Conservation (phyloP, 2,888 invertebrate genomes). For the Cataglyphis albicans region DNA sequence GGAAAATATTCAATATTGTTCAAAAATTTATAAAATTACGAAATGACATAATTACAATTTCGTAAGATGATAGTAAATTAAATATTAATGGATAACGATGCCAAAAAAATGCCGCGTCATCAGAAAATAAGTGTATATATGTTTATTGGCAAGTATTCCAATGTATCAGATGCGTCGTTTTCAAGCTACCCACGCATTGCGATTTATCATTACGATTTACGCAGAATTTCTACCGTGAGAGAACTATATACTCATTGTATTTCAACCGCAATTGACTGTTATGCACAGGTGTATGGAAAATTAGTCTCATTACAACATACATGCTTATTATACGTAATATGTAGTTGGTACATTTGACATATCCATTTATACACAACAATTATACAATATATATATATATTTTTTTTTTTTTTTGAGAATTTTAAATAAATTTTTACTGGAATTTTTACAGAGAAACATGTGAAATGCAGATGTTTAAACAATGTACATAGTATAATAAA, state of each 20-base stretch:
- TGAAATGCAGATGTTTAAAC: background rate
- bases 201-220: conserved; percentile 35
- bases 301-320: background rate
- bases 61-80: conserved; percentile 14
- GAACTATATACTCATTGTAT: background rate
- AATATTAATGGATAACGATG: conserved; percentile 14
- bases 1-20: background rate
- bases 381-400: background rate
- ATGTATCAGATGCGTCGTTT: conserved; percentile 21
- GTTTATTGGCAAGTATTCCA: conserved; percentile 32
- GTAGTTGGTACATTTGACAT: background rate
- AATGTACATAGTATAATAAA: background rate
- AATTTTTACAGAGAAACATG: background rate
- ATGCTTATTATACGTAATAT: background rate
- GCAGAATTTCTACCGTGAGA: conserved; percentile 28
- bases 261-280: conserved; percentile 17
- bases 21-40: background rate
- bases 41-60: background rate
- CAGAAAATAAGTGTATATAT: background rate
- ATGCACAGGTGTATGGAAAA: background rate
- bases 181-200: conserved; percentile 3
- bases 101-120: background rate
- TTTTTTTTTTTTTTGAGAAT: background rate
- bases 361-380: background rate
- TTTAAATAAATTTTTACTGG: background rate